Percentiles rank a stretch among this genome's conserved stretches.
These are phyloP conservation scores for Microcaecilia unicolor DNA, from an alignment of 2,797 vertebrate species.

Conservation along the genomic window DNA sequence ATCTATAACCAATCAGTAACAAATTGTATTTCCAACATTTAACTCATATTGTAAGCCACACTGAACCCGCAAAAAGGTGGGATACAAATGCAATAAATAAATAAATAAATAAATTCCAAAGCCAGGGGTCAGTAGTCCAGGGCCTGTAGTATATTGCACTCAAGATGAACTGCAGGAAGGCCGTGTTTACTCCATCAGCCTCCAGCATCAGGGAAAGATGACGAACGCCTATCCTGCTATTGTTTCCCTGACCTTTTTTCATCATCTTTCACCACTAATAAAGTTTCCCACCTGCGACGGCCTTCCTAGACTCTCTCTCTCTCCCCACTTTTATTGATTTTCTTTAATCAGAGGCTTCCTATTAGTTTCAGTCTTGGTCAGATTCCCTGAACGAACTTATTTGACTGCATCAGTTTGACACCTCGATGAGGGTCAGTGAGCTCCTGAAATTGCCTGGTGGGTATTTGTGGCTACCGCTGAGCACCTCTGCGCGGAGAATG, in stretches of 20 bases:
- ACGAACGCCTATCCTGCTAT: conserved; percentile 4
- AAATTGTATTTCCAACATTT: too few relatives aligned
- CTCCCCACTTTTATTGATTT: neutral
- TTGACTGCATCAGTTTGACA: too few relatives aligned
- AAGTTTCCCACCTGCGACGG: conserved; percentile 4
- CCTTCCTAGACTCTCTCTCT: neutral
- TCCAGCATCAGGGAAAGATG: neutral
- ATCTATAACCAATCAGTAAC: too few relatives aligned
- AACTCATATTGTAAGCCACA: too few relatives aligned
- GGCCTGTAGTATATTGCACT: conserved; percentile 37
- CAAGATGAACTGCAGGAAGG: neutral
- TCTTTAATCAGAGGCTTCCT: conserved; percentile 23
- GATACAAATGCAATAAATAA: too few relatives aligned
- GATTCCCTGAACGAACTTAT: neutral
- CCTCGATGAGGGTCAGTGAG: too few relatives aligned
- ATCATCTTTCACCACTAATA: neutral
- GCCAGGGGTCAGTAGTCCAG: conserved; percentile 43
- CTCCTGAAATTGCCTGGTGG: too few relatives aligned
- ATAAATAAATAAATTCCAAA: too few relatives aligned
- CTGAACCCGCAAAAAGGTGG: too few relatives aligned
- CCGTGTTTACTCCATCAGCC: conserved; percentile 14
- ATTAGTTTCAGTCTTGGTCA: neutral
- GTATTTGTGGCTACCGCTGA: too few relatives aligned
- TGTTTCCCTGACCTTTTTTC: conserved; percentile 9
- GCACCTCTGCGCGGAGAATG: conserved; percentile 21